phyloP scores from a whole-genome alignment of 2,888 invertebrate genomes.

The Rosalia funebris region DNA sequence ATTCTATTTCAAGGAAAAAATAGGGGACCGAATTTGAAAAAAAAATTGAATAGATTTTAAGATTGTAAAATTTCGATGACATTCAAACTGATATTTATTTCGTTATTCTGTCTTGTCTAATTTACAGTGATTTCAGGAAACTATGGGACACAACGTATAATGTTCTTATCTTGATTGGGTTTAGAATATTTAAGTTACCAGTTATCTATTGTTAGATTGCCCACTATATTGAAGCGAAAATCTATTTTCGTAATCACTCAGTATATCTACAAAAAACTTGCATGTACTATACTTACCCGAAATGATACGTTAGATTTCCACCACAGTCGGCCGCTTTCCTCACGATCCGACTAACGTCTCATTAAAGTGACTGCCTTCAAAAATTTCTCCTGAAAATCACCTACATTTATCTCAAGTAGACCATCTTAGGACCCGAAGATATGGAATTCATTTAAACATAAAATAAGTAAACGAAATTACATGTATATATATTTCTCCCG shows the following conservation, averaged over 20 bases:
- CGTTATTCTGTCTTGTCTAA: no score
- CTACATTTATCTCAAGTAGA: constrained; percentile 43
- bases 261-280: neutral
- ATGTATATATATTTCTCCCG: constrained; percentile 36
- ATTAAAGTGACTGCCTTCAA: constrained; percentile 10
- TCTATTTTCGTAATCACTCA: neutral
- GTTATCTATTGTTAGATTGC: no score
- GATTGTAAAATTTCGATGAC: no score
- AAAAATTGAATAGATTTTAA: no score
- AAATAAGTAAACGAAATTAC: constrained; percentile 38
- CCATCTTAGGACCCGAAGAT: constrained; percentile 42
- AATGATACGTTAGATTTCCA: neutral
- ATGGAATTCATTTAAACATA: constrained; percentile 39
- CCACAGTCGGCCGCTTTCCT: neutral
- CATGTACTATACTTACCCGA: neutral
- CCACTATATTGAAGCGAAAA: no score
- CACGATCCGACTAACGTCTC: neutral
- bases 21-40: no score
- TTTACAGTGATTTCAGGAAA: no score
- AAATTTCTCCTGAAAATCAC: constrained; percentile 38
- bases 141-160: no score
- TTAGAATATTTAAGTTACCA: no score
- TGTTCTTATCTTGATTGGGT: no score
- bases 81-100: no score
- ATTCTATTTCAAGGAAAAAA: no score